Conservation (phyloP, 2,888 invertebrate species). For the Scaptodrosophila latifasciaeformis region DNA sequence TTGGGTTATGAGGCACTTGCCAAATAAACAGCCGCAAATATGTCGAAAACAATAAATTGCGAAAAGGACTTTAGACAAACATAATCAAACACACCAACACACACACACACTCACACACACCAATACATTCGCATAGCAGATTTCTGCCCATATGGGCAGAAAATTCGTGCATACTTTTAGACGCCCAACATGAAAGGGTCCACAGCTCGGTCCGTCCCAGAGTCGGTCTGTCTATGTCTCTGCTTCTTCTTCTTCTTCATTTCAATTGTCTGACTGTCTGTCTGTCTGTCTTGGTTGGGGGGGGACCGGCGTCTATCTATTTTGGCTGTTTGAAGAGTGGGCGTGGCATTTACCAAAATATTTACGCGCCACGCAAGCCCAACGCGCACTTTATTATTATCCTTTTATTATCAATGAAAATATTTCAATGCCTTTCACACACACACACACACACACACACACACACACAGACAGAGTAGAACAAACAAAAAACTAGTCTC, state of each 20-base stretch:
- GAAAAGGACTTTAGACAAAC: conserved; percentile 24
- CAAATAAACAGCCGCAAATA: conserved; percentile 59
- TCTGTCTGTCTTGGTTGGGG: too few species aligned
- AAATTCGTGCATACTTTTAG: conserved; percentile 34
- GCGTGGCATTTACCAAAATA: conserved; percentile 34
- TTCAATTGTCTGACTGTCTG: too few species aligned
- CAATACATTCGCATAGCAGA: conserved; percentile 16
- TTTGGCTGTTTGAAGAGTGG: neutral
- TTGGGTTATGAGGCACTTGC: conserved; percentile 1
- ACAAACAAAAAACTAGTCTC: conserved; percentile 1
- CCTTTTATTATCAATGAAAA: conserved; percentile 67
- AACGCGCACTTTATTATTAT: conserved; percentile 61
- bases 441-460: conserved; percentile 5
- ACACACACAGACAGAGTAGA: neutral
- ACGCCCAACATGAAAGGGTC: conserved; percentile 49
- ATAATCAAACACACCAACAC: conserved; percentile 1
- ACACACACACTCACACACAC: too few species aligned
- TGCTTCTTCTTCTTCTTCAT: too few species aligned
- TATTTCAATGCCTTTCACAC: conserved; percentile 10
- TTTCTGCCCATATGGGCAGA: neutral
- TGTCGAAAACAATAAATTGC: conserved; percentile 61
- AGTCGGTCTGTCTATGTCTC: too few species aligned
- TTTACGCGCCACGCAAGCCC: conserved; percentile 36
- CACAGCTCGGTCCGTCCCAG: too few species aligned
- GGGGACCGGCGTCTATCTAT: conserved; percentile 22